Evolutionary conservation across 1,140 invertebrate genomes (phyloP).

Genomic region (Drosophila suzukii): DNA sequence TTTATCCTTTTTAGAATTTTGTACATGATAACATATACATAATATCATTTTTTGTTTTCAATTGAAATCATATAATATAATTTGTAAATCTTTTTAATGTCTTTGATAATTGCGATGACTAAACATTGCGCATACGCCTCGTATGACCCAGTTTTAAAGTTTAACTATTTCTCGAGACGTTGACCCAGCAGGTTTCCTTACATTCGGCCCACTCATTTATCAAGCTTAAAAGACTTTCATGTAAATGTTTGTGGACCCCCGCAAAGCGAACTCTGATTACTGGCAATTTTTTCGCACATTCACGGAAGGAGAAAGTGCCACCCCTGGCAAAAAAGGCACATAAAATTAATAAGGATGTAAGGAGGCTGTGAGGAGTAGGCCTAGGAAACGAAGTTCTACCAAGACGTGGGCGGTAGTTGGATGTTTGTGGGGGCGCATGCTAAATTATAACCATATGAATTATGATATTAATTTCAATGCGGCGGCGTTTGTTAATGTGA

Average conservation of each 20-base stretch:
- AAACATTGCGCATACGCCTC: conserved; percentile 53
- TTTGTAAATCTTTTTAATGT: background rate
- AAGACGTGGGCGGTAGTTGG: conserved; percentile 9
- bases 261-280: conserved; percentile 54
- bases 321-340: conserved; percentile 65
- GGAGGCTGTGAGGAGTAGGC: conserved; percentile 18
- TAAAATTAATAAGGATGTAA: conserved; percentile 76
- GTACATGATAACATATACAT: too few relatives aligned
- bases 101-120: too few relatives aligned
- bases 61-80: too few relatives aligned
- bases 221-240: conserved; percentile 75
- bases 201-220: conserved; percentile 63
- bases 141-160: conserved; percentile 39
- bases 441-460: conserved; percentile 81
- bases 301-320: conserved; percentile 29
- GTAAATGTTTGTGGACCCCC: conserved; percentile 61
- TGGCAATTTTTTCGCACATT: conserved; percentile 62
- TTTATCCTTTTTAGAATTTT: too few relatives aligned
- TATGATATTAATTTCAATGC: conserved; percentile 80
- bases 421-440: conserved; percentile 56
- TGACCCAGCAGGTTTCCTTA: background rate
- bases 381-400: background rate
- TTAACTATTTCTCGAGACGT: conserved; percentile 2
- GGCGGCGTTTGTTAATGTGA: conserved; percentile 75
- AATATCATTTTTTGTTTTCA: too few relatives aligned